Evolutionary conservation across 2,888 invertebrate genomes (phyloP), one percentile per base, ranked within the genome.

Genomic region (Amphipyra tragopoginis): DNA sequence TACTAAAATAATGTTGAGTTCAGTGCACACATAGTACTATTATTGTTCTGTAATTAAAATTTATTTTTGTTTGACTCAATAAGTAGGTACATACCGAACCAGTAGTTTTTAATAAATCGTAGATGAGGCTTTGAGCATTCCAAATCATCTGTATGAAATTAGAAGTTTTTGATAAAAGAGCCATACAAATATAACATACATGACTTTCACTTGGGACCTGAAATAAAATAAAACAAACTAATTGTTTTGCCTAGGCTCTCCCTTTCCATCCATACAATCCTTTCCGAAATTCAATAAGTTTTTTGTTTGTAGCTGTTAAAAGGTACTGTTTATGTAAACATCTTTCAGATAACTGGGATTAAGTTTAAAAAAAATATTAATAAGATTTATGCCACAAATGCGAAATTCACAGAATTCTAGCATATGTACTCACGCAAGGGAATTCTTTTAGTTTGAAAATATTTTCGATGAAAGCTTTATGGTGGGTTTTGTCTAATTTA

Each of bases 201-300:
- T 42, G 47, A n/a, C 59, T 60, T 7, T 52, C 69, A 26, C 33
- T 26, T 39, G 42, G 38, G 6, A 67, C 2, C 65, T 65, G 68
- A 26, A 65, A 68, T 8, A 7, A 45, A 42, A 6, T 10, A 47
- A 45, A 42, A 6, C 8, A 47, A 33, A 33, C 9, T 33, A 33
- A 33, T 33, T 33, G 1, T 9, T 33, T 33, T 33, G 33, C 33
- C 9, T 8, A 33, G 33, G 33, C 2, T n/a, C n/a, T n/a, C n/a
- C n/a, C n/a, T n/a, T n/a, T 3, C 21, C 21, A 21, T 21, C 2
- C 21, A 21, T 21, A 21, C 21, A 21, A 21, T 21, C 21, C 21
- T 21, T 2, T 21, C 21, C 21, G 21, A 21, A 21, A 21, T 21
- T 21, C 3, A 21, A 21, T 1, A 21, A 1, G 1, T 3, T 1